Evolutionary conservation across 2,888 invertebrate species (phyloP).

Genomic region (Agrenia bidenticulata): DNA sequence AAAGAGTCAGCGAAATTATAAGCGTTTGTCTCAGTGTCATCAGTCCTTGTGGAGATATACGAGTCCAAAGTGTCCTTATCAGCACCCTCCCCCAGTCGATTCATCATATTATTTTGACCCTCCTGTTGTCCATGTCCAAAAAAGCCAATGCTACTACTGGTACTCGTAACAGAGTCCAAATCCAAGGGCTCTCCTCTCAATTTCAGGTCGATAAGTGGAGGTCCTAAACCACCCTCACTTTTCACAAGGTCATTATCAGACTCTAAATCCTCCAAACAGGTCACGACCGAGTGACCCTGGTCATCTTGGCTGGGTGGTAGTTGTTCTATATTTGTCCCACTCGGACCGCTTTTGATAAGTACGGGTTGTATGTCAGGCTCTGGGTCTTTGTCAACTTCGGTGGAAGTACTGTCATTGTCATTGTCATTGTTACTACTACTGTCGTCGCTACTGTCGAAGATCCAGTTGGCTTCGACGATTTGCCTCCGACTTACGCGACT

Average conservation of each 20-base stretch:
- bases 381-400: conserved; percentile 8
- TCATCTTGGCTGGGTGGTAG: neutral
- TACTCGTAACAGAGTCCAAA: neutral
- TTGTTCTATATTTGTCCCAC: neutral
- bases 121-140: too few relatives aligned
- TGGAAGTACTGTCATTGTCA: conserved; percentile 26
- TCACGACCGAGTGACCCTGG: too few relatives aligned
- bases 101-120: too few relatives aligned
- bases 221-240: too few relatives aligned
- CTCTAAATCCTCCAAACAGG: too few relatives aligned
- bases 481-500: conserved; percentile 52
- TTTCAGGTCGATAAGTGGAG: too few relatives aligned
- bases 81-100: conserved; percentile 23
- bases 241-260: too few relatives aligned
- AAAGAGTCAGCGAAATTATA: conserved; percentile 49
- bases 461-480: conserved; percentile 48
- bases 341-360: conserved; percentile 9
- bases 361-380: conserved; percentile 7
- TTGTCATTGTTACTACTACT: conserved; percentile 32
- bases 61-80: conserved; percentile 46
- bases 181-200: too few relatives aligned
- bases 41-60: conserved; percentile 46
- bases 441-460: conserved; percentile 42
- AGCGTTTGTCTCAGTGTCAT: conserved; percentile 48
- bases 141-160: neutral